Base-by-base conservation (phyloP, 64 coral and sea anemone species). In the Acropora tenuis region DNA sequence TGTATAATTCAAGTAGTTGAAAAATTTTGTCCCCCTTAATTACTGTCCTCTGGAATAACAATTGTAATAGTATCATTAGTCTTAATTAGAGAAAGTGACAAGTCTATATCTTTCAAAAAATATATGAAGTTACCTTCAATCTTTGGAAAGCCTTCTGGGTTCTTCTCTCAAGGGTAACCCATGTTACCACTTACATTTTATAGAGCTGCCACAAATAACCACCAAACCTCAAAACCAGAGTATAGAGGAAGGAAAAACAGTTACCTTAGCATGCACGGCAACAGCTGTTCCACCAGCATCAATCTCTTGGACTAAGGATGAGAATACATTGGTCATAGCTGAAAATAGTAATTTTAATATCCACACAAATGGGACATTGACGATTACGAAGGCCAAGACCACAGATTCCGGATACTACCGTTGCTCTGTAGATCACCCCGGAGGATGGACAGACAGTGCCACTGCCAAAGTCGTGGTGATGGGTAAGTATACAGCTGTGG, bases 181-280 rank as follows among this genome's bases (percentile, higher is more conserved):
- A 15, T 63, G 7, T 13, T 63, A 13, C 30, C 2, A 10, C 1
- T 87, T 16, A 47, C 15, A 1, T 58, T 52, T 69, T 40, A 9
- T 73, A 96, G 95, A 80, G 8, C 90, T 73, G 46, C 95, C 95
- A 41, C 45, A 61, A 61, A 90, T 96, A 63, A 30, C 48, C 30
- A 50, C 40, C 17, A 78, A 93, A 53, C 95, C 95, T 16, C 43
- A 78, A 75, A 69, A 88, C 66, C 75, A 45, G 50, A 43, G 41
- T 8, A 41, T 88, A 2, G 81, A 83, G 19, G 95, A 96, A 41
- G 87, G 67, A 77, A 71, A 83, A 13, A 69, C 49, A 12, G 58
- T 76, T 6, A 17, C 43, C 3, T 45, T 96, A 2, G 20, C 81
- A 8, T 96, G 95, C 58, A 61, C 15, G 11, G 83, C 18, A 42